Evolutionary conservation across 2,113 vertebrate species (phyloP), one percentile per base, ranked within the genome.

Genomic region (Ibidorhyncha struthersii): DNA sequence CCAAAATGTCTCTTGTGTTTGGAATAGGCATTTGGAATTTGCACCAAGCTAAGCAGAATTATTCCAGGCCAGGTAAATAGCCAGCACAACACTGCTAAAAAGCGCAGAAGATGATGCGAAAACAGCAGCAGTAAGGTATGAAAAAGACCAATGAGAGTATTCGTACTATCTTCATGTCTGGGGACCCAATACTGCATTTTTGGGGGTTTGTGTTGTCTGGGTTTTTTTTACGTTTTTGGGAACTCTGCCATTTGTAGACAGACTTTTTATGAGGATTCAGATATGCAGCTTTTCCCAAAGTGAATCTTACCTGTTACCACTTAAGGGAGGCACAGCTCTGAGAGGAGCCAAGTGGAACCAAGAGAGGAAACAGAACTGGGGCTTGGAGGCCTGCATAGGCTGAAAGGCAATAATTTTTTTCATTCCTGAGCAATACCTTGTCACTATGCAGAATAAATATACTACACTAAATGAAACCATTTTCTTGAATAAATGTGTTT

Each of bases 401-500:
- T 81, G 21, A 84, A 84, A 53, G 18, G 3, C 3, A 62, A 11
- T 26, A 19, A 6, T 43, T 41, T 41, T n/a, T 70, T 83, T 61
- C 8, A 52, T n/a, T 82, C 4, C 6, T n/a, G 12, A 73, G 9
- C 7, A 63, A 20, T 45, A 15, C 22, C 15, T 53, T 82, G 16
- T 55, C 38, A 45, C 8, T 84, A 14, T 38, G 17, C 2, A 41
- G 40, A 81, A 82, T 34, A 77, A 87, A 27, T 61, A 76, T 16
- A 36, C 4, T 32, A 10, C 1, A 2, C 0, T 27, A 12, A 82
- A 53, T 71, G 2, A 81, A 58, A 76, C 2, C 9, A 17, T 65
- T 78, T 65, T 52, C 12, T n/a, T 45, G 4, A 71, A 78, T 58
- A 36, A 55, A 30, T 47, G 5, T 47, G 13, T 40, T 32, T 19